These are phyloP conservation scores for Sebastes matsubarae DNA, from an alignment of 2,797 vertebrate genomes.

Conservation along the genomic window DNA sequence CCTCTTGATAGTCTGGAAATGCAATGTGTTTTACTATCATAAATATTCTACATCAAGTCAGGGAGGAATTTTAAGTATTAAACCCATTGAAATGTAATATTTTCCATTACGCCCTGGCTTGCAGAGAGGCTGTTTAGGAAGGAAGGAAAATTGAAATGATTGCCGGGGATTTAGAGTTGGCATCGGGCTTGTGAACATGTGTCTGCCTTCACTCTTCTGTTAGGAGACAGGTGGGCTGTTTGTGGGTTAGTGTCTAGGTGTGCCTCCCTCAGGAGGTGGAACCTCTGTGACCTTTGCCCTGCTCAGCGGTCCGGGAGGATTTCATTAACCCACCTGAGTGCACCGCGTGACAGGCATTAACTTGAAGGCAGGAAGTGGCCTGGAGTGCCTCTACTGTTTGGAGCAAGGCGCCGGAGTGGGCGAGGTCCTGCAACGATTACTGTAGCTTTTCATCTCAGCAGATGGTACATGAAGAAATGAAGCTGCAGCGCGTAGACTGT, in stretches of 20 bases:
- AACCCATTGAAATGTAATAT: slow-evolving; percentile 59
- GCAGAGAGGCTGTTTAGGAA: slow-evolving; percentile 35
- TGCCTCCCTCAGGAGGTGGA: neutral
- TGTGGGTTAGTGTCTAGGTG: neutral
- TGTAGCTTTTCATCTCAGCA: slow-evolving; percentile 32
- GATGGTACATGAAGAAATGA: slow-evolving; percentile 19
- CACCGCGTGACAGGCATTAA: slow-evolving; percentile 47
- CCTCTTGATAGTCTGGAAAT: slow-evolving; percentile 42
- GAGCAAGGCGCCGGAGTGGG: neutral
- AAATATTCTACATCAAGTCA: slow-evolving; percentile 56
- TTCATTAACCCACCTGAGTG: slow-evolving; percentile 62
- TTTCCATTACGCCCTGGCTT: slow-evolving; percentile 43
- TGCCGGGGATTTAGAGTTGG: neutral
- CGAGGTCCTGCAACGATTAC: neutral
- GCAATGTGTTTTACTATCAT: slow-evolving; percentile 49
- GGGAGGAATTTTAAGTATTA: slow-evolving; percentile 52
- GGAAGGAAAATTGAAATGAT: slow-evolving; percentile 4
- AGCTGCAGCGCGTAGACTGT: neutral
- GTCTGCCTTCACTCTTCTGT: neutral
- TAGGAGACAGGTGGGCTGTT: neutral
- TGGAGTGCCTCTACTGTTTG: slow-evolving; percentile 13
- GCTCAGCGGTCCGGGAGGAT: slow-evolving; percentile 40
- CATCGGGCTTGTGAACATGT: slow-evolving; percentile 12
- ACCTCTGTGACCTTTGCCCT: slow-evolving; percentile 35
- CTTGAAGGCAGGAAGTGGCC: slow-evolving; percentile 17